Evolutionary conservation across 2,797 vertebrate species (phyloP), one percentile per base, ranked within the genome.

Genomic region (Bradypodion pumilum): DNA sequence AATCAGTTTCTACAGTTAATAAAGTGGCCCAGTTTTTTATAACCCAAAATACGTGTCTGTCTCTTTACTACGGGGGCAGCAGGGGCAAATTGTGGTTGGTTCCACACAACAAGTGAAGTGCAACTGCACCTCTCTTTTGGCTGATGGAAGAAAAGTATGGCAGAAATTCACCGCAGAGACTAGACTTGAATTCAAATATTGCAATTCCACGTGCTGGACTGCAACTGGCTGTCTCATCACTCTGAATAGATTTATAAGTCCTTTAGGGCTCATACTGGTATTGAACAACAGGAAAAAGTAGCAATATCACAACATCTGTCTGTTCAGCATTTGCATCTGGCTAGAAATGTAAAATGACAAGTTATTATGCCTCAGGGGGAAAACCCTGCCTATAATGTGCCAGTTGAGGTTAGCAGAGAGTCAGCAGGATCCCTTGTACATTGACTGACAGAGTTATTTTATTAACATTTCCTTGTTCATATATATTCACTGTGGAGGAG

Each of bases 401-500:
- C 88, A 23, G 49, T 88, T 5, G 16, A 82, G 37, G 4, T 80
- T 74, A 82, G 29, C 40, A 59, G 29, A 2, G 85, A 42, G 9
- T 4, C 44, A 86, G 60, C 21, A 83, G 8, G 65, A 78, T 89
- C 78, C 21, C 78, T 88, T 78, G 60, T 29, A 59, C 46, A 35
- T 21, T 87, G 74, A 80, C 78, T 68, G 9, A 68, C 77, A 84
- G 15, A 3, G 87, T 19, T 60, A 84, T 77, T 89, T 91, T 88
- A 74, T 86, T 37, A 5, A 90, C 78, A 78, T 72, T 82, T 86
- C 86, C 23, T 78, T 82, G 83, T 88, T 72, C 65, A 73, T 23
- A 32, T 19, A 2, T 81, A 87, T 83, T 91, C 63, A 90, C 74
- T 84, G 44, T 89, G 88, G 69, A 88, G 56, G 9, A 40, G 60